Evolutionary conservation across 2,113 vertebrate genomes (phyloP).

Genomic region (Microtus richardsoni): DNA sequence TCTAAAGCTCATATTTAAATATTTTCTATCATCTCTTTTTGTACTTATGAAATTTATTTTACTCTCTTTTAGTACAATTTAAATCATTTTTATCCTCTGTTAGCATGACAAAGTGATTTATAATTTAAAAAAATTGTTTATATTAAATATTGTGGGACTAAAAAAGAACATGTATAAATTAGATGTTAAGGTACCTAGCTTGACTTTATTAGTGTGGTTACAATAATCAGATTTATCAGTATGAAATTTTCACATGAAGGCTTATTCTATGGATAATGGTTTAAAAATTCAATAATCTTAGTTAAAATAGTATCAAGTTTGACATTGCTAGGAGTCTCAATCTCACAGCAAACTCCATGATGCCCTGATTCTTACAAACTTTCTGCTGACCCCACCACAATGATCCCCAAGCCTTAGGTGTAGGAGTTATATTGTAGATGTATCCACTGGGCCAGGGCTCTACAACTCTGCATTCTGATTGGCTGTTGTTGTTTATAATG

Average conservation of each 20-base stretch:
- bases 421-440: background rate
- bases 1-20: background rate
- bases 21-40: constrained; percentile 10
- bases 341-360: background rate
- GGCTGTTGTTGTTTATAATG: background rate
- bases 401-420: background rate
- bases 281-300: background rate
- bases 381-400: background rate
- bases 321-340: background rate
- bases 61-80: constrained; percentile 3
- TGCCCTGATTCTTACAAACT: background rate
- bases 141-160: constrained; percentile 6
- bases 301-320: background rate
- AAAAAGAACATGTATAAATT: background rate
- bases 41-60: constrained; percentile 14
- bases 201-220: constrained; percentile 16
- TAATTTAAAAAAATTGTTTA: background rate
- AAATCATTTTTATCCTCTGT: background rate
- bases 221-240: background rate
- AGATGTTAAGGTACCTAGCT: background rate
- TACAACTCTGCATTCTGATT: background rate
- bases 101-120: background rate
- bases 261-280: background rate
- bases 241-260: background rate
- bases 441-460: background rate